Base-by-base conservation (phyloP, 2,797 vertebrate species). In the Periophthalmus magnuspinnatus region DNA sequence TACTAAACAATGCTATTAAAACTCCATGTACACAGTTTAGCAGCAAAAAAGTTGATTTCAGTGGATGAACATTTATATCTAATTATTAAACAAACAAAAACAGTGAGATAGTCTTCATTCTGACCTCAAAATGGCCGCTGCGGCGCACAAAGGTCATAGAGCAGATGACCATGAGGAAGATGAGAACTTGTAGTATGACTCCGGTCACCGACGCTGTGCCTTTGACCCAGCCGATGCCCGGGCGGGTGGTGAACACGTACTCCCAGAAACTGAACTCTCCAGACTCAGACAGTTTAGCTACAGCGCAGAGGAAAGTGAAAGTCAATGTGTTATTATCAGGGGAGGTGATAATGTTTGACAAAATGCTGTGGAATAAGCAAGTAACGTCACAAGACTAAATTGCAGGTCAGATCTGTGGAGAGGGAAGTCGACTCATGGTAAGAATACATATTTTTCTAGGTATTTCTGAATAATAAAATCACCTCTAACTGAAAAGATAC, bases 61-160 rank as follows among this genome's bases (percentile, higher is more conserved):
- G 9, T 10, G 7, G 36, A 38, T 38, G 36, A 38, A 38, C 36
- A 1, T 38, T 38, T 38, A 10, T 9, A 9, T 9, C 36, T 38
- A 38, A 38, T 9, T 38, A 9, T 10, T 38, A 11, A 54, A 22
- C n/a, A n/a, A 55, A 11, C 22, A 56, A 9, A 56, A 14, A 14
- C 54, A 5, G 24, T 17, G 28, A 2, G 16, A 57, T 32, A 57
- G 14, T 32, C 8, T 19, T 3, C 1, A 59, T 16, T n/a, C 58
- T 9, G 33, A 96, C 96, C 90, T 97, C 93, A 17, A 98, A 97
- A 85, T 96, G 95, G 5, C 96, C 95, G 0, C 95, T 94, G 72
- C 91, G 93, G 0, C 95, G 91, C 11, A 97, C 79, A 0, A 95
- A 95, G 5, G 95, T 89, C 85, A 92, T 93, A 90, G 96, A 96